Percentiles rank a stretch among this genome's conserved stretches.
These are phyloP conservation scores for Scartelaos histophorus DNA, from an alignment of 2,113 vertebrate genomes.

Conservation along the genomic window DNA sequence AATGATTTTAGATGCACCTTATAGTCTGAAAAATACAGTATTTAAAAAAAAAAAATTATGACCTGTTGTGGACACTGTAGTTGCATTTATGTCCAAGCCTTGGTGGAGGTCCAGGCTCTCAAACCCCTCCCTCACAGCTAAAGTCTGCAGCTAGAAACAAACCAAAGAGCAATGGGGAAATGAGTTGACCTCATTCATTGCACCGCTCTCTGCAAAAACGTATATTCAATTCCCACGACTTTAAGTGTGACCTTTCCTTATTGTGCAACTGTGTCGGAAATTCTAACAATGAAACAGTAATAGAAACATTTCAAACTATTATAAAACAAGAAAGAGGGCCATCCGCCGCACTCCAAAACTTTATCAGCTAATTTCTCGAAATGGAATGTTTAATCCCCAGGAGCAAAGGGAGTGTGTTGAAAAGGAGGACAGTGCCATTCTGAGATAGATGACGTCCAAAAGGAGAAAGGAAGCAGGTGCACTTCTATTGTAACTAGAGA, in stretches of 20 bases:
- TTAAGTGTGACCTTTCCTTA: neutral
- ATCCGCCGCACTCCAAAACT: neutral
- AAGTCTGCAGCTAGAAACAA: no score
- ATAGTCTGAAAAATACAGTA: no score
- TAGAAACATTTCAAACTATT: neutral
- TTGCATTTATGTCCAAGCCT: no score
- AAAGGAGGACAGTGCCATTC: slow-evolving; percentile 5
- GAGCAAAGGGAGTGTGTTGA: slow-evolving; percentile 9
- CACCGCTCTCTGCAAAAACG: neutral
- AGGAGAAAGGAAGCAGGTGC: neutral
- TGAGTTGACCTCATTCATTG: neutral
- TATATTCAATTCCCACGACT: neutral
- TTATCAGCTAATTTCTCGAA: slow-evolving; percentile 7
- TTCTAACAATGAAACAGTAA: neutral
- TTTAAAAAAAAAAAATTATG: no score
- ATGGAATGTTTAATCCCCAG: slow-evolving; percentile 5
- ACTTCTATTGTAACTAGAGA: slow-evolving; percentile 6
- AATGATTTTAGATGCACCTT: no score
- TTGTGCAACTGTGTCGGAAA: neutral
- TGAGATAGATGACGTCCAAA: slow-evolving; percentile 12
- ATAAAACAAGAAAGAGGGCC: neutral
- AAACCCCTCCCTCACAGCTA: no score
- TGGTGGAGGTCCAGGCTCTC: no score
- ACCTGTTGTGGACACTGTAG: no score
- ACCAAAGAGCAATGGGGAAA: neutral